A percentile compares a stretch with the other conserved stretches of the same genome.
phyloP scores from a whole-genome alignment of 2,888 invertebrate species.

The Trachelus stipa region DNA sequence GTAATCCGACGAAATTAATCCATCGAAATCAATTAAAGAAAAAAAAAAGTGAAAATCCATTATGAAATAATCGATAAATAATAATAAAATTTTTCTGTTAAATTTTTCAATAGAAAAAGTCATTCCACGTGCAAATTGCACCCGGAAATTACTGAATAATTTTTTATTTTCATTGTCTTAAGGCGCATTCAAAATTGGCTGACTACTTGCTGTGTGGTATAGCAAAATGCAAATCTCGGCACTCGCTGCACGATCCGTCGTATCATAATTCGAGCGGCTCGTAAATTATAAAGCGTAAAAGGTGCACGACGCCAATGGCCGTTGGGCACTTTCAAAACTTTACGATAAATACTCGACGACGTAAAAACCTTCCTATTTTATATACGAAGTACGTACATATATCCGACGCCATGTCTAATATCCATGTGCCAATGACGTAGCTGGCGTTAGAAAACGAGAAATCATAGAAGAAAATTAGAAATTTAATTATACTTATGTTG shows the following conservation, averaged over 20 bases:
- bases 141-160: neutral
- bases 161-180: neutral
- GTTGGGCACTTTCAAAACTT: conserved; percentile 20
- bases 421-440: neutral
- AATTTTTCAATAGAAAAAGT: neutral
- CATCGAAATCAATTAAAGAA: neutral
- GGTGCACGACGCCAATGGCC: conserved; percentile 15
- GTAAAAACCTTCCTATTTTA: neutral
- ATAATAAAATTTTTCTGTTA: neutral
- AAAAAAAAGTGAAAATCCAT: neutral
- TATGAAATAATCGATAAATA: neutral
- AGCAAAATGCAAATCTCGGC: conserved; percentile 15
- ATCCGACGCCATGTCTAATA: neutral
- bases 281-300: conserved; percentile 14
- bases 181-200: neutral
- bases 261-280: neutral
- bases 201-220: neutral
- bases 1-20: neutral
- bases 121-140: neutral
- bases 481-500: neutral
- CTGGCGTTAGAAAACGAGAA: neutral
- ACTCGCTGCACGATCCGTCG: conserved; percentile 5
- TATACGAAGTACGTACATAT: neutral
- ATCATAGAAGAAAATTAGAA: neutral
- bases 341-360: neutral